Evolutionary conservation across 2,888 invertebrate species (phyloP).

Genomic region (Nemurella pictetii): DNA sequence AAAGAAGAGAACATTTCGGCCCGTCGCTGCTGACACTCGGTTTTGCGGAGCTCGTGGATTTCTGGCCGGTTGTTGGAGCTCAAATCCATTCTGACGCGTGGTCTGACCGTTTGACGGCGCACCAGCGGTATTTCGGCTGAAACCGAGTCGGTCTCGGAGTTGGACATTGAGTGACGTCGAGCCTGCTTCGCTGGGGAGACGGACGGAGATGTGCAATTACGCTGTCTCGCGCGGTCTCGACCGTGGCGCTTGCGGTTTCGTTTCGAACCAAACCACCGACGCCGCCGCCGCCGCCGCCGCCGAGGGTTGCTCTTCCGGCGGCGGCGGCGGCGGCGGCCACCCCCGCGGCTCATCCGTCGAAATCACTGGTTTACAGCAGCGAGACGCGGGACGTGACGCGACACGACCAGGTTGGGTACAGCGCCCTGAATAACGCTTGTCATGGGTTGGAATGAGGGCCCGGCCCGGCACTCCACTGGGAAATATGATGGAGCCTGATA

Average conservation of each 20-base stretch:
- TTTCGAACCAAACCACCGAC: not conserved
- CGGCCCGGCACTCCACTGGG: not conserved
- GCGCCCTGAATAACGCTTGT: not conserved
- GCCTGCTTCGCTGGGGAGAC: conserved; percentile 41
- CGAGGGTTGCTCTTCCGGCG: not conserved
- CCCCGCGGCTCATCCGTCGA: not conserved
- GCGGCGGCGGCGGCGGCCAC: not conserved
- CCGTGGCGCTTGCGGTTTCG: conserved; percentile 18
- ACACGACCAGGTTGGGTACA: not conserved
- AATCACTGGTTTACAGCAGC: not conserved
- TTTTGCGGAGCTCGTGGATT: not conserved
- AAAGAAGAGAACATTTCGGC: not conserved
- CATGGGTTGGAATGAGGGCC: not conserved
- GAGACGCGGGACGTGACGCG: not conserved
- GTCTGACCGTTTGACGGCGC: not conserved
- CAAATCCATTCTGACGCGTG: not conserved
- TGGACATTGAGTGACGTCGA: conserved; percentile 45
- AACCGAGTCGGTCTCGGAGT: not conserved
- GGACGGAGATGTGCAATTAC: conserved; percentile 46
- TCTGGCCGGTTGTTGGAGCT: not conserved
- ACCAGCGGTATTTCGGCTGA: no score
- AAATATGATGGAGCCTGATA: no score
- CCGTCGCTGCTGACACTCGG: not conserved
- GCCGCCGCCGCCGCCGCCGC: not conserved
- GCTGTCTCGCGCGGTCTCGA: conserved; percentile 44